These are phyloP conservation scores for Teleiodes luculella DNA, from an alignment of 2,888 invertebrate species.

Conservation along the genomic window DNA sequence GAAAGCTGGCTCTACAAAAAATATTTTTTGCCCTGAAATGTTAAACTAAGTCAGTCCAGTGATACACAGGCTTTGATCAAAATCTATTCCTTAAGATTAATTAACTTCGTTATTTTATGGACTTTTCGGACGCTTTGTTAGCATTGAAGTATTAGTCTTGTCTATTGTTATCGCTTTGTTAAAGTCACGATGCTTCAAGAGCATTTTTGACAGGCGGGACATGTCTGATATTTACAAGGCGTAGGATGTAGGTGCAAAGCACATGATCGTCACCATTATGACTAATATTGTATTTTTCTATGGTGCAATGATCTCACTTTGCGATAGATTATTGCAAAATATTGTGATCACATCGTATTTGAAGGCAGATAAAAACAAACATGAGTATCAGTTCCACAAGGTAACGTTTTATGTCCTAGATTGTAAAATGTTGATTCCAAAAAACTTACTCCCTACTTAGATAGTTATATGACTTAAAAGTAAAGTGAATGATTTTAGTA, in stretches of 20 bases:
- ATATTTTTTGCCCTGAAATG: no score
- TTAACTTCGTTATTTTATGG: no score
- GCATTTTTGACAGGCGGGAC: slow-evolving; percentile 35
- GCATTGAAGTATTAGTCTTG: not conserved
- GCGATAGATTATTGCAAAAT: slow-evolving; percentile 10
- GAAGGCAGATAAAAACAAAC: no score
- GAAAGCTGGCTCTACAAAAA: no score
- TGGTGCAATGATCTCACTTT: slow-evolving; percentile 51
- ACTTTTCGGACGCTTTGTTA: not conserved
- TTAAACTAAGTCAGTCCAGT: no score
- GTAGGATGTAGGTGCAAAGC: slow-evolving; percentile 47
- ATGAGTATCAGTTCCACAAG: slow-evolving; percentile 5
- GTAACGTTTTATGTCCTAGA: slow-evolving; percentile 5
- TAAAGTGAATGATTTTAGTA: no score
- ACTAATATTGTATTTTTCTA: slow-evolving; percentile 46
- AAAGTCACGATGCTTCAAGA: not conserved
- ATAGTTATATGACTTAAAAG: no score
- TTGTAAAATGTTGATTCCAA: not conserved
- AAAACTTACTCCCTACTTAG: no score
- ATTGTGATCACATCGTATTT: slow-evolving; percentile 7
- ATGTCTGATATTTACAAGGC: slow-evolving; percentile 30
- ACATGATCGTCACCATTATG: slow-evolving; percentile 38
- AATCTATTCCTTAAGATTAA: no score
- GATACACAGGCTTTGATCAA: no score
- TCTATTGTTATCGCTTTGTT: not conserved